Evolutionary conservation across 2,888 invertebrate genomes (phyloP).

Genomic region (Caenorhabditis drosophilae): DNA sequence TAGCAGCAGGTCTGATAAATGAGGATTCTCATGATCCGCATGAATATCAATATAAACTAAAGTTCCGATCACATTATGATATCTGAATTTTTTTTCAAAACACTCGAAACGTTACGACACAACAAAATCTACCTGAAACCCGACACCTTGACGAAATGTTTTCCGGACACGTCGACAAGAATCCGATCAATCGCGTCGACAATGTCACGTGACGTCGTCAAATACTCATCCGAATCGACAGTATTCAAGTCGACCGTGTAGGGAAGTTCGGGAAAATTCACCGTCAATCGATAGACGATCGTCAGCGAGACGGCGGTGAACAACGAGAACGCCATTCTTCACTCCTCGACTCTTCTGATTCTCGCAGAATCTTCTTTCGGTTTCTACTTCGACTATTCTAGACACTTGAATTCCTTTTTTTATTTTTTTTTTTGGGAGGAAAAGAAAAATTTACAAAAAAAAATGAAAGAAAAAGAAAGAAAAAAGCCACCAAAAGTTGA

Average conservation of each 20-base stretch:
- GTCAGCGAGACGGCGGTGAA: slow-evolving; percentile 54
- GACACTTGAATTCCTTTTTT: too few relatives aligned
- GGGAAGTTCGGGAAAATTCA: slow-evolving; percentile 66
- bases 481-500: neutral
- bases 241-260: slow-evolving; percentile 58
- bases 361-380: too few relatives aligned
- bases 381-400: too few relatives aligned
- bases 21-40: slow-evolving; percentile 46
- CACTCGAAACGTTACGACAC: neutral
- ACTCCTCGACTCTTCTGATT: too few relatives aligned
- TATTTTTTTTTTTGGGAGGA: too few relatives aligned
- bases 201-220: slow-evolving; percentile 43
- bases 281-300: slow-evolving; percentile 60
- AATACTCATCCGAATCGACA: slow-evolving; percentile 50
- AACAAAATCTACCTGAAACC: slow-evolving; percentile 51
- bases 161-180: slow-evolving; percentile 45
- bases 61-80: slow-evolving; percentile 62
- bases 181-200: slow-evolving; percentile 45
- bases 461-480: neutral
- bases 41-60: slow-evolving; percentile 60
- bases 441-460: too few relatives aligned
- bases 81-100: slow-evolving; percentile 42
- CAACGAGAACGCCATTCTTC: slow-evolving; percentile 43
- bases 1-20: slow-evolving; percentile 46
- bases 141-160: slow-evolving; percentile 49